Evolutionary conservation across 2,113 vertebrate genomes (phyloP), one percentile per base, ranked within the genome.

Genomic region (Xyliphius kryptos): DNA sequence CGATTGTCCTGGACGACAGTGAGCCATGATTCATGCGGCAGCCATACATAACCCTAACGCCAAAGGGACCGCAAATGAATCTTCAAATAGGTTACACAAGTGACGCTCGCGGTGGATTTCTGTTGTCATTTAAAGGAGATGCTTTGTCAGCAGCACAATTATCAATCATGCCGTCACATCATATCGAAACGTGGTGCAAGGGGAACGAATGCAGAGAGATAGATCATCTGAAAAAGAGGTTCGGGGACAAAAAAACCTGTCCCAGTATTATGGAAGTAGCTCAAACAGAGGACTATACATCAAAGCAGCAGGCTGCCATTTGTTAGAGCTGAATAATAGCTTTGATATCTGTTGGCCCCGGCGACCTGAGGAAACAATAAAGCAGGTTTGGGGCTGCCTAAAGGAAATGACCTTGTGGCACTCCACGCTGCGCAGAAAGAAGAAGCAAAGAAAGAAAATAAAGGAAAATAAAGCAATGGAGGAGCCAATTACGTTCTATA

Each of bases 251-350:
- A n/a, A n/a, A n/a, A 80, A 75, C 79, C 82, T 85, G 84, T 85
- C 85, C 81, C 78, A 81, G 72, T 84, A 80, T 86, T 86, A 85
- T 80, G 76, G 81, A 83, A 84, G 83, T 76, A 74, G 81, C 80
- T 82, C 78, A 80, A 76, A 79, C 75, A 79, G 77, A 80, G 82
- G 77, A 74, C 80, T 80, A 85, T 87, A 86, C 81, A 86, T 88
- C 84, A 88, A 86, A 83, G 83, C 50, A 63, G 68, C 76, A 75
- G 83, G 83, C 59, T 75, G 76, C 79, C 82, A 84, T 88, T 87
- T 86, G 86, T 87, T 86, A 79, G 80, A 71, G 68, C 76, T 79
- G 83, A 86, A 87, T 85, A 86, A 85, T 85, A 81, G 82, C 81
- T 82, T 79, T 84, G 86, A 85, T 83, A 81, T 81, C 82, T 84